Base-by-base conservation (phyloP, 2,797 vertebrate genomes). In the Paramormyrops hopkinsi region DNA sequence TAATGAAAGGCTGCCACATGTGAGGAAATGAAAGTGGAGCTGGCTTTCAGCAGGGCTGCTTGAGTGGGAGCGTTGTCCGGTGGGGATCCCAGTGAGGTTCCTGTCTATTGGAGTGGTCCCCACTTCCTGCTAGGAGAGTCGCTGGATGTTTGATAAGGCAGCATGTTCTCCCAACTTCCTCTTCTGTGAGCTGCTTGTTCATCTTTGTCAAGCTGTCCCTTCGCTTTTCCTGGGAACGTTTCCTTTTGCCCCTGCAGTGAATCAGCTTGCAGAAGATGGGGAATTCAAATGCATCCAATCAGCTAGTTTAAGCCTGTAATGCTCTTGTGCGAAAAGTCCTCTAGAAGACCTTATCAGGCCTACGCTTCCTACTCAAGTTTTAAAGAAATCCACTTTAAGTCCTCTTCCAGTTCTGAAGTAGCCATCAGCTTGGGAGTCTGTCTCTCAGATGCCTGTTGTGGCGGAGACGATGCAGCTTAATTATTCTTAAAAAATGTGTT, bases 141-240 rank as follows among this genome's bases (percentile, higher is more conserved):
- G 11, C 50, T 76, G 22, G 50, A 59, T 53, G 17, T 76, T 17
- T 50, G 87, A 51, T 25, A 56, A 79, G 88, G 92, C 92, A 94
- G 92, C 90, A 93, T 90, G 92, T 87, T 65, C 91, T 92, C 91
- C 93, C 88, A 90, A 90, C 90, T 88, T 90, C 90, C 89, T 85
- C 56, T 73, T 91, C 90, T 88, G 46, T 2, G 41, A 14, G 83
- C 48, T 46, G 83, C 83, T 85, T 85, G 83, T 87, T 59, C 85
- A 19, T 56, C 53, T 56, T 4, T 59, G 11, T 59, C 85, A 87
- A 56, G 29, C 48, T 29, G 22, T 41, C 17, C 53, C 46, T 85
- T 33, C 11, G n/a, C 83, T 85, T 46, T 85, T 85, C 83, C 22
- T 9, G 53, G 86, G 33, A 87, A 59, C 37, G 6, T 12, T 41